Conservation (phyloP, 2,888 invertebrate genomes). For the Hydriomena furcata region DNA sequence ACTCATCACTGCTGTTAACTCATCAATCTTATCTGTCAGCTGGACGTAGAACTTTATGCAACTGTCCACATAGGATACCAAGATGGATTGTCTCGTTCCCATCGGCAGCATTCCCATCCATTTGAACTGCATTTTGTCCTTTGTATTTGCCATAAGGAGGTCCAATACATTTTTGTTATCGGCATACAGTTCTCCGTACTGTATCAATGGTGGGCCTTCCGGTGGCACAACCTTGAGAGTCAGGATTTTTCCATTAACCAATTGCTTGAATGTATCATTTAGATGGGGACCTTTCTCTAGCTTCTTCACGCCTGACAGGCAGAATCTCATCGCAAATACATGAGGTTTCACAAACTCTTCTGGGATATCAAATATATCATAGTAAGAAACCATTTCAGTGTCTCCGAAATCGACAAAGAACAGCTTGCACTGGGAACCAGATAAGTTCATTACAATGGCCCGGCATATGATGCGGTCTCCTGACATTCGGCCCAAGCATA, state of each 20-base stretch:
- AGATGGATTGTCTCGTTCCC: slow-evolving; percentile 72
- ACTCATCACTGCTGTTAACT: slow-evolving; percentile 86
- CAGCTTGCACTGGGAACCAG: slow-evolving; percentile 88
- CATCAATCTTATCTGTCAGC: slow-evolving; percentile 83
- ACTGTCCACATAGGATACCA: slow-evolving; percentile 87
- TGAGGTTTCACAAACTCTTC: slow-evolving; percentile 87
- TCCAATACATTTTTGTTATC: slow-evolving; percentile 84
- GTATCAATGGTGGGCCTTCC: slow-evolving; percentile 88
- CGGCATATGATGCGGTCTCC: slow-evolving; percentile 88
- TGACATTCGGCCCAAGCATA: slow-evolving; percentile 89
- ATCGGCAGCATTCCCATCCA: slow-evolving; percentile 64
- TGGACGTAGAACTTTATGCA: slow-evolving; percentile 90
- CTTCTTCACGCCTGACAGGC: slow-evolving; percentile 88
- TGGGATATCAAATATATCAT: slow-evolving; percentile 90
- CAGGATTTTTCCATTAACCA: slow-evolving; percentile 85
- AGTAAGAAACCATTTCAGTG: slow-evolving; percentile 87
- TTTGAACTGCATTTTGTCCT: slow-evolving; percentile 69
- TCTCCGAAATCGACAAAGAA: slow-evolving; percentile 93
- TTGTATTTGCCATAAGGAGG: slow-evolving; percentile 71
- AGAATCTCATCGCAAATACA: slow-evolving; percentile 90
- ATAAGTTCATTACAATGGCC: slow-evolving; percentile 89
- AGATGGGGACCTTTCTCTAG: slow-evolving; percentile 82
- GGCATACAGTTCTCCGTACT: slow-evolving; percentile 88
- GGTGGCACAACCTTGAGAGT: slow-evolving; percentile 86
- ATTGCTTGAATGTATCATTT: slow-evolving; percentile 88